Evolutionary conservation across 2,888 invertebrate species (phyloP), one percentile per base, ranked within the genome.

Genomic region (Apodemia zela): DNA sequence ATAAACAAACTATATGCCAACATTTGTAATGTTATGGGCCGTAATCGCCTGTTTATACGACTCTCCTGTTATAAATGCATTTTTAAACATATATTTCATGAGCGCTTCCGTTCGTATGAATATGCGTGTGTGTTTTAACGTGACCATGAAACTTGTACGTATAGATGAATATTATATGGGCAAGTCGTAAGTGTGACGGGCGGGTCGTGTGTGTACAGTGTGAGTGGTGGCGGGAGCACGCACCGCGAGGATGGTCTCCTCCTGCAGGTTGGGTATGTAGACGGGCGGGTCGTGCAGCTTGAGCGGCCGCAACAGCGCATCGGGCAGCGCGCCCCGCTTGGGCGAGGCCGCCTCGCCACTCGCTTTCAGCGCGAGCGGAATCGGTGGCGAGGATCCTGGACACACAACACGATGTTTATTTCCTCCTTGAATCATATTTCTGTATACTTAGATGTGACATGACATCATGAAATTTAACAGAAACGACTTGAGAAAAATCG

Each of bases 221-320:
- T 18, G 18, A 15, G 45, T 18, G 21, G 5, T 21, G n/a, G 18
- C 17, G 0, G 10, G 5, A 4, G 57, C 66, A 76, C 87, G 82
- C 75, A 95, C 96, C 81, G 98, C 98, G 77, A 99, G 94, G 60
- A 99, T 93, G 17, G 98, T 98, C 89, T 99, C 99, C 87, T 98
- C 98, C 63, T 98, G 97, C 75, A 99, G 92, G 82, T 98, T 98
- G 15, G 98, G 98, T 18, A 98, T 96, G 78, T 97, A 95, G 89
- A 97, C 97, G 72, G 89, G 89, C 76, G 87, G 88, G 63, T 89
- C 88, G 72, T 75, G 92, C 78, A 86, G 75, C 73, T 93, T 84
- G 70, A 93, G 82, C 71, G 92, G 93, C 69, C 90, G 87, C 73
- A 91, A 82, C 72, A 89, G 80, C 42, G 86, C 85, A 78, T 90